These are phyloP conservation scores for Drosophila kohkoa DNA, from an alignment of 1,140 invertebrate genomes.

Conservation along the genomic window DNA sequence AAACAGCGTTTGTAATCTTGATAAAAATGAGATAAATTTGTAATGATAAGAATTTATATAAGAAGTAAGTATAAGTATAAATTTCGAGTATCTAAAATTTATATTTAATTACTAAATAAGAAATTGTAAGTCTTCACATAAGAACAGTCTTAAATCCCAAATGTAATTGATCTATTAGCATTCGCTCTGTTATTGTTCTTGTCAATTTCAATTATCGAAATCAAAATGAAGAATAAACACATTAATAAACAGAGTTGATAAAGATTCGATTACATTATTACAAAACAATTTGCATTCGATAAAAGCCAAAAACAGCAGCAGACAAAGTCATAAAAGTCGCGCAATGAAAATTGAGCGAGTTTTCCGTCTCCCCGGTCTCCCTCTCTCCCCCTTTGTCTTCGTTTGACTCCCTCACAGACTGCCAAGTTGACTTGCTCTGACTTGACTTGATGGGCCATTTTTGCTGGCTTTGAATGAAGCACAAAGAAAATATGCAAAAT, in stretches of 20 bases:
- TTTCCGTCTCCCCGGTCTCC: background rate
- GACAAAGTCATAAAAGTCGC: constrained; percentile 78
- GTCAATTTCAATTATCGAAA: constrained; percentile 50
- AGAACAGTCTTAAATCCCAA: background rate
- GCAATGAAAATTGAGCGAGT: constrained; percentile 72
- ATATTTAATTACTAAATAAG: too few relatives aligned
- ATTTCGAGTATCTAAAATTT: too few relatives aligned
- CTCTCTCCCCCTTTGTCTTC: background rate
- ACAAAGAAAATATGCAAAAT: constrained; percentile 78
- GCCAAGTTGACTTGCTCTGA: background rate
- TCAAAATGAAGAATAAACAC: constrained; percentile 66
- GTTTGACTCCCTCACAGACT: background rate
- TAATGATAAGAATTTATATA: too few relatives aligned
- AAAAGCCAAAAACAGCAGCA: constrained; percentile 73
- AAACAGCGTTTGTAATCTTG: too few relatives aligned
- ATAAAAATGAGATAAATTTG: too few relatives aligned
- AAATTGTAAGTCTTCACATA: too few relatives aligned
- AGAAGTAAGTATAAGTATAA: too few relatives aligned
- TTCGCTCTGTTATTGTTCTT: background rate
- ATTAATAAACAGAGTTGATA: constrained; percentile 76
- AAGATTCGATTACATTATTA: constrained; percentile 81
- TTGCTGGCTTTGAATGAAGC: constrained; percentile 59
- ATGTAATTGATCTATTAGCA: background rate
- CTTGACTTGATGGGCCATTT: constrained; percentile 57
- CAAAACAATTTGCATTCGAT: constrained; percentile 82